phyloP scores from a whole-genome alignment of 2,113 vertebrate species.

The Brienomyrus longianalis region DNA sequence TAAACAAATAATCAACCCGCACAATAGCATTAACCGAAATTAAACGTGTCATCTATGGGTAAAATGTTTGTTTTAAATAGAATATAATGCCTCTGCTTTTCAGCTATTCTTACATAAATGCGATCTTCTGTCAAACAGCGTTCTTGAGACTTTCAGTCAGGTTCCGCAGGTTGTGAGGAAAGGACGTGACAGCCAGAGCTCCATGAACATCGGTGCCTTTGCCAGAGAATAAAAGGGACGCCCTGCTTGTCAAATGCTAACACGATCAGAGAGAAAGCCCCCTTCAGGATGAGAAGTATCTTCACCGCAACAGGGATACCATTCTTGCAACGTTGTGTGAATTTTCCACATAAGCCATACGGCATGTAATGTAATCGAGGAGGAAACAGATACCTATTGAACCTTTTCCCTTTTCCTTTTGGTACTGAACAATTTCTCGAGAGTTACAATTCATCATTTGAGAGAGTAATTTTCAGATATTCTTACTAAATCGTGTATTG shows the following conservation, averaged over 20 bases:
- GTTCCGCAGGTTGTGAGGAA: not conserved
- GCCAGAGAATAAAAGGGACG: not conserved
- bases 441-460: not conserved
- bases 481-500: not conserved
- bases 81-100: not conserved
- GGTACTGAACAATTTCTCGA: not conserved
- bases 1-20: not conserved
- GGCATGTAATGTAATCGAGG: not conserved
- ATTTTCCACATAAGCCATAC: not conserved
- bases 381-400: not conserved
- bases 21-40: not conserved
- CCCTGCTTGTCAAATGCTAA: not conserved
- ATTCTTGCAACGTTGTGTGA: not conserved
- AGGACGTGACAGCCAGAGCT: not conserved
- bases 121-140: not conserved
- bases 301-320: not conserved
- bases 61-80: conserved; percentile 7
- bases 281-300: not conserved
- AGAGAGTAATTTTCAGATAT: not conserved
- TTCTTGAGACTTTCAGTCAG: not conserved
- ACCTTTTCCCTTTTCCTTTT: not conserved
- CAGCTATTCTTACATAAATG: not conserved
- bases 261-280: not conserved
- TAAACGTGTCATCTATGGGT: not conserved
- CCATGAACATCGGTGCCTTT: not conserved